Evolutionary conservation across 2,797 vertebrate genomes (phyloP), one percentile per base, ranked within the genome.

Genomic region (Vultur gryphus): DNA sequence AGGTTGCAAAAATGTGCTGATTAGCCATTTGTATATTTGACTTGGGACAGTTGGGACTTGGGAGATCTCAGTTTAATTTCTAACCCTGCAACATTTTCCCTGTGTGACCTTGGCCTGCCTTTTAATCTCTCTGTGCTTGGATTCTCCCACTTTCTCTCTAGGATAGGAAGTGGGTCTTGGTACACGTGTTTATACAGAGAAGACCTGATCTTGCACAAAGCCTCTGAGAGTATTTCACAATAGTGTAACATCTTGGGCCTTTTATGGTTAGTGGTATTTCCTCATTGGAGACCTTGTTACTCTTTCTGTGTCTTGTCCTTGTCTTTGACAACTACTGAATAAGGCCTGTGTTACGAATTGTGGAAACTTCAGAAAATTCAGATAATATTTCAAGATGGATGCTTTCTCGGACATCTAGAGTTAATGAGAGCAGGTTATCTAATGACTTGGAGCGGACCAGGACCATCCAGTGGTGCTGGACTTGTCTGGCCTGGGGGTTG

Each of bases 21-120:
- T 95, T 88, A 96, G 89, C 84, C 93, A 92, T 59, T 96, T 97
- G 71, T 91, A 70, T 94, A 92, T 95, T 87, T 93, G 89, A 91
- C 51, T 95, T 2, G 7, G 79, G 89, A 76, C 79, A 48, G 72
- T 11, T 80, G 71, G 43, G 35, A 93, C 39, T 78, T 55, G 37
- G 76, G 62, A 84, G 65, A 70, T 43, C 72, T 93, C 59, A 55
- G 5, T 89, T 89, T 87, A 58, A 35, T 76, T 85, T 67, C 61
- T 49, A 21, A 48, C 31, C 70, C 28, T 91, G 84, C 14, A 66
- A 76, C 7, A 12, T 51, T 87, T 93, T 79, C 44, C 67, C 35
- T 46, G 1, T 29, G 21, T 93, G 78, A 95, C 88, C 41, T 83
- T 80, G 49, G 25, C 18, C 25, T 58, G 51, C 19, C 15, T 58